Percentiles rank a stretch among this genome's conserved stretches.
phyloP scores from a whole-genome alignment of 2,113 vertebrate species.

The Brachyhypopomus occidentalis region DNA sequence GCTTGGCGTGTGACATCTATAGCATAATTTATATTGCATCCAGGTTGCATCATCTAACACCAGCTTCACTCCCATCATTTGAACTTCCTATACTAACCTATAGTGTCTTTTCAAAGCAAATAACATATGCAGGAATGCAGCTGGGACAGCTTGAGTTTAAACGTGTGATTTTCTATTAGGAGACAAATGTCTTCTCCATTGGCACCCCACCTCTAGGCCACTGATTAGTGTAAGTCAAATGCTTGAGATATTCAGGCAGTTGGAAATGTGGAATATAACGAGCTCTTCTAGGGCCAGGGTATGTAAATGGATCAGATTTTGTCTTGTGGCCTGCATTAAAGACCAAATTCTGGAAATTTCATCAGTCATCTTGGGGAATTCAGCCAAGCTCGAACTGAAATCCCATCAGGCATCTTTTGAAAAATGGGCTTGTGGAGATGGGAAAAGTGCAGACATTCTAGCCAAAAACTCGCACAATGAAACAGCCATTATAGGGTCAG shows the following conservation, averaged over 20 bases:
- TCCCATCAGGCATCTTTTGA: background rate
- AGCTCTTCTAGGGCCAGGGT: background rate
- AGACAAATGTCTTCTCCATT: background rate
- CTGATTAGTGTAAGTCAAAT: background rate
- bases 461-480: background rate
- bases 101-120: conserved; percentile 5
- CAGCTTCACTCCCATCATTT: background rate
- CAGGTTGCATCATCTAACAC: conserved; percentile 8
- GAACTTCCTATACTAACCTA: conserved; percentile 9
- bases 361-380: background rate
- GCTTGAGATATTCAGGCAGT: background rate
- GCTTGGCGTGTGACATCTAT: background rate
- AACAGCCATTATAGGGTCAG: background rate
- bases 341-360: background rate
- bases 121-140: background rate
- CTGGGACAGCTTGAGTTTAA: conserved; percentile 12
- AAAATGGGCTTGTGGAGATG: background rate
- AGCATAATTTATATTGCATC: background rate
- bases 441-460: background rate
- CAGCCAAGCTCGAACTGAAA: background rate
- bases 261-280: background rate
- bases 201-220: background rate
- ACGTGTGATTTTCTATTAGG: conserved; percentile 11
- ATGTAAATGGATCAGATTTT: background rate
- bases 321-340: conserved; percentile 1